Evolutionary conservation across 2,113 vertebrate genomes (phyloP).

Genomic region (Zosterops pallidus): DNA sequence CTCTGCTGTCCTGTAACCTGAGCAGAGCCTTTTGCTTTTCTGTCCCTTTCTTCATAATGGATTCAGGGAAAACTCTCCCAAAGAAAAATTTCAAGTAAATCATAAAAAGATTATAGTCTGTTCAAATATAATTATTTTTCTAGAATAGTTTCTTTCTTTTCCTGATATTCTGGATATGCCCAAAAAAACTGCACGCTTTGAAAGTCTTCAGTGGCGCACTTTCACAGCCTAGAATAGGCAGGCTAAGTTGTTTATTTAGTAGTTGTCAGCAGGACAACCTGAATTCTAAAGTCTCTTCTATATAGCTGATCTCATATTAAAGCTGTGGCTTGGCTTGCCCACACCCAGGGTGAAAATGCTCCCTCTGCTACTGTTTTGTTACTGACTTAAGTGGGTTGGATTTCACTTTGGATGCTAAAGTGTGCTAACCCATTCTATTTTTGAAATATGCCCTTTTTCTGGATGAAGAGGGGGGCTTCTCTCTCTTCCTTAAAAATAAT

Average conservation of each 20-base stretch:
- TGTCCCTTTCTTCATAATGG: neutral
- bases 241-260: neutral
- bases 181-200: neutral
- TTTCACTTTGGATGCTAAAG: neutral
- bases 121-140: neutral
- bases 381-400: neutral
- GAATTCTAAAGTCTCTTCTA: neutral
- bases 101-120: neutral
- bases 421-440: conserved; percentile 6
- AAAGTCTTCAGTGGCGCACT: neutral
- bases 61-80: neutral
- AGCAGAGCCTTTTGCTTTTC: neutral
- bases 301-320: neutral
- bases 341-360: neutral
- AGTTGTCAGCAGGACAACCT: neutral
- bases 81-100: neutral
- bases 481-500: conserved; percentile 13
- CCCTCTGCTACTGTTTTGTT: neutral
- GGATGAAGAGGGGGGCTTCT: neutral
- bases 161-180: neutral
- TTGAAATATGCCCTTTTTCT: conserved; percentile 21
- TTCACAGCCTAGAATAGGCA: neutral
- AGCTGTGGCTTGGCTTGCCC: neutral
- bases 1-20: neutral
- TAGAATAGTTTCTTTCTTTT: neutral